A percentile compares a stretch with the other conserved stretches of the same genome.
These are phyloP conservation scores for Battus philenor DNA, from an alignment of 1,140 invertebrate genomes.

Conservation along the genomic window DNA sequence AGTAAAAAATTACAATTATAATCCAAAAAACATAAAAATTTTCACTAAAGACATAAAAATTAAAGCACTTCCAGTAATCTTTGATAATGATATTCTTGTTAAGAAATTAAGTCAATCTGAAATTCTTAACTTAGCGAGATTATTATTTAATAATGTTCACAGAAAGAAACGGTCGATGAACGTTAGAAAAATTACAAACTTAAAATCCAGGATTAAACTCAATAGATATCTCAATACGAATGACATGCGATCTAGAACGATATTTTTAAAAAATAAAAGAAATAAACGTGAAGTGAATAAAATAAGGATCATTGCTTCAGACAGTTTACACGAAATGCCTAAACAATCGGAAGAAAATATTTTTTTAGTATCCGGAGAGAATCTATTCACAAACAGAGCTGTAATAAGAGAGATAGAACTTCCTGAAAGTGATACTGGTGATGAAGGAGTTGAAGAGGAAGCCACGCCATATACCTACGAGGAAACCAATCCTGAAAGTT, in stretches of 20 bases:
- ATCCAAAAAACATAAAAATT: slow-evolving; percentile 15
- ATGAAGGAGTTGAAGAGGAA: slow-evolving; percentile 19
- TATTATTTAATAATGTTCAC: slow-evolving; percentile 18
- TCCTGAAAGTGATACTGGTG: slow-evolving; percentile 24
- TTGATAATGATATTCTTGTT: slow-evolving; percentile 32
- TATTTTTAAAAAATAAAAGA: slow-evolving; percentile 47
- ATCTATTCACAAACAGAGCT: slow-evolving; percentile 39
- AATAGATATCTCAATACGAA: slow-evolving; percentile 49
- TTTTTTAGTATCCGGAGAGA: slow-evolving; percentile 40
- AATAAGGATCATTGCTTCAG: slow-evolving; percentile 49
- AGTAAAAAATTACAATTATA: slow-evolving; percentile 17
- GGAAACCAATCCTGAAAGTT: slow-evolving; percentile 15
- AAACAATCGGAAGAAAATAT: slow-evolving; percentile 31
- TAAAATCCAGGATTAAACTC: slow-evolving; percentile 45
- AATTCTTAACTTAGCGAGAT: slow-evolving; percentile 32
- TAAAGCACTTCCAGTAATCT: slow-evolving; percentile 20
- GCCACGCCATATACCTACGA: slow-evolving; percentile 24
- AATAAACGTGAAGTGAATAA: slow-evolving; percentile 51
- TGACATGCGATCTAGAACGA: slow-evolving; percentile 35
- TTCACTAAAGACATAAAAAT: slow-evolving; percentile 14
- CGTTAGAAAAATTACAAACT: slow-evolving; percentile 40
- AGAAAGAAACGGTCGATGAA: slow-evolving; percentile 36
- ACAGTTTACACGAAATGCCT: slow-evolving; percentile 18
- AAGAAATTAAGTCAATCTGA: slow-evolving; percentile 35
- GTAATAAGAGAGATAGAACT: slow-evolving; percentile 30